Percentiles rank a stretch among this genome's conserved stretches.
Evolutionary conservation across 2,113 vertebrate species (phyloP).

Genomic region (Platichthys flesus): DNA sequence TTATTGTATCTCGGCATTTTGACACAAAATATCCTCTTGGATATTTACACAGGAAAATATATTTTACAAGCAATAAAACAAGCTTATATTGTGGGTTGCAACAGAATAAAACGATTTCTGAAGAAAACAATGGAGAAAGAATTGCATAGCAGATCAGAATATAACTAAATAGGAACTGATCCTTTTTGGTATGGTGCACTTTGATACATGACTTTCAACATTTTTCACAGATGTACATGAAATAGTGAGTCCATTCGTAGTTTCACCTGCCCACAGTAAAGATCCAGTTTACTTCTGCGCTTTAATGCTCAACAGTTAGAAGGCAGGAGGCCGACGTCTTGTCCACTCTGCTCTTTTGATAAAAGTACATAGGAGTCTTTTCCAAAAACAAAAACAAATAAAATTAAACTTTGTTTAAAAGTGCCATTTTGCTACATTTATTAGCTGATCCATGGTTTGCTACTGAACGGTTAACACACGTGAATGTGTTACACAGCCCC

Average conservation of each 20-base stretch:
- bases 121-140: constrained; percentile 71
- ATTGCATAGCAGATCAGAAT: constrained; percentile 97
- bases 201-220: constrained; percentile 71
- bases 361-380: constrained; percentile 70
- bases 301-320: constrained; percentile 71
- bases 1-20: constrained; percentile 83
- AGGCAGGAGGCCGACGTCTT: constrained; percentile 50
- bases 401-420: constrained; percentile 76
- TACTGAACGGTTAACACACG: constrained; percentile 77
- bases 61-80: constrained; percentile 84
- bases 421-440: constrained; percentile 96
- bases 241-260: constrained; percentile 81
- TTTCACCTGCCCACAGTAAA: constrained; percentile 79
- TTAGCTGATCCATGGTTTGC: constrained; percentile 82
- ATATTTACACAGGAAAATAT: constrained; percentile 85
- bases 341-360: constrained; percentile 49
- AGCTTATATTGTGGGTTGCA: constrained; percentile 89
- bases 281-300: constrained; percentile 68
- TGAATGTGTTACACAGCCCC: constrained; percentile 73
- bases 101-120: constrained; percentile 75
- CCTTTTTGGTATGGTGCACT: constrained; percentile 91
- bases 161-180: constrained; percentile 84
- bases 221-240: constrained; percentile 83
- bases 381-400: constrained; percentile 45
- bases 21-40: constrained; percentile 79